Conservation (phyloP, 2,888 invertebrate genomes). For the Andricus quercusramuli region DNA sequence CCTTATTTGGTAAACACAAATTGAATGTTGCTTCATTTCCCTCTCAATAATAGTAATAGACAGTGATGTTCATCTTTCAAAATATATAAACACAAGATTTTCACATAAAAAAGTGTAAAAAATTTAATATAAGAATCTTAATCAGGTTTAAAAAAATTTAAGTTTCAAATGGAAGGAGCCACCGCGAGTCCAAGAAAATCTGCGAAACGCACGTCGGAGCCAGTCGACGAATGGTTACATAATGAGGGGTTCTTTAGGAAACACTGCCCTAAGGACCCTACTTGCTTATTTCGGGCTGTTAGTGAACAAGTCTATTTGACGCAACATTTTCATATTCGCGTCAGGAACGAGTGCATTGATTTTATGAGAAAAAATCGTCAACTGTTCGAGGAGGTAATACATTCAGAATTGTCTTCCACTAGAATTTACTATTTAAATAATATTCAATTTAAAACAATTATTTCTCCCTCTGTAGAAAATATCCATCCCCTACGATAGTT, state of each 20-base stretch:
- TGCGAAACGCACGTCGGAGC: constrained; percentile 66
- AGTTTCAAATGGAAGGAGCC: constrained; percentile 64
- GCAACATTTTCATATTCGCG: constrained; percentile 87
- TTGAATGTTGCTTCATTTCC: neutral
- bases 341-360: constrained; percentile 86
- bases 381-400: constrained; percentile 82
- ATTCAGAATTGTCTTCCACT: neutral
- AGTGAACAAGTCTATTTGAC: constrained; percentile 89
- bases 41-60: neutral
- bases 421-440: neutral
- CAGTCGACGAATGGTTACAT: constrained; percentile 88
- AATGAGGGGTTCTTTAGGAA: constrained; percentile 91
- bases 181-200: constrained; percentile 60
- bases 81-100: neutral
- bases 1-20: too few species aligned
- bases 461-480: constrained; percentile 80
- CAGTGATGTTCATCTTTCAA: neutral
- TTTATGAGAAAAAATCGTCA: constrained; percentile 85
- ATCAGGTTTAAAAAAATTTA: neutral
- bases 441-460: constrained; percentile 7
- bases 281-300: constrained; percentile 92
- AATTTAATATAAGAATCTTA: neutral
- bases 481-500: constrained; percentile 83
- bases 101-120: neutral
- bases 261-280: constrained; percentile 92